Percentiles rank a stretch among this genome's conserved stretches.
Evolutionary conservation across 2,888 invertebrate species (phyloP).

Genomic region (Endotricha flammealis): DNA sequence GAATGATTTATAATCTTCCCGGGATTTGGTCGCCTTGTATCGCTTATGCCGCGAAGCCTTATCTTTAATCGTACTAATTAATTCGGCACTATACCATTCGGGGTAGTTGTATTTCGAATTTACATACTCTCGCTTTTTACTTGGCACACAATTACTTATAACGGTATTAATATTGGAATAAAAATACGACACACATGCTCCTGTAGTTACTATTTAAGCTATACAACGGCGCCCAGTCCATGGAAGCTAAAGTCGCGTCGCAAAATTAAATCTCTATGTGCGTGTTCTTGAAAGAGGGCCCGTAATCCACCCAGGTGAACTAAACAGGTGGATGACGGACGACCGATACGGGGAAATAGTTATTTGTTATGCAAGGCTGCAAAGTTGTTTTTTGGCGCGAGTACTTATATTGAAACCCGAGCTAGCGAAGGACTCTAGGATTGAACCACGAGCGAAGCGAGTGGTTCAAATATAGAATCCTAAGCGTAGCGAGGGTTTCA

Average conservation of each 20-base stretch:
- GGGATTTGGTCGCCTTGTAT: constrained; percentile 8
- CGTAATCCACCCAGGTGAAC: too few species aligned
- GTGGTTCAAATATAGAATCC: too few species aligned
- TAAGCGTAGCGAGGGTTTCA: too few species aligned
- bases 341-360: too few species aligned
- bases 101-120: constrained; percentile 16
- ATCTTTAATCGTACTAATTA: constrained; percentile 11
- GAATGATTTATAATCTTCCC: constrained; percentile 12
- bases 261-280: too few species aligned
- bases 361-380: too few species aligned
- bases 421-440: too few species aligned
- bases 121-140: constrained; percentile 13
- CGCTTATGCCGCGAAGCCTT: constrained; percentile 12
- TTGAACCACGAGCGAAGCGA: too few species aligned
- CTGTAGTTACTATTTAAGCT: constrained; percentile 7
- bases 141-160: constrained; percentile 19
- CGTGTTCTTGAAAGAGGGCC: too few species aligned
- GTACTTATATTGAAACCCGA: too few species aligned
- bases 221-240: constrained; percentile 13
- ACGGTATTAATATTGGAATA: constrained; percentile 13
- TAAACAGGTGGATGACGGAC: too few species aligned
- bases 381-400: too few species aligned
- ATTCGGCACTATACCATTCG: constrained; percentile 18
- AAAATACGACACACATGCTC: constrained; percentile 18
- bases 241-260: constrained; percentile 2